Conservation (phyloP, 2,113 vertebrate genomes). For the Sinocyclocheilus maitianheensis region DNA sequence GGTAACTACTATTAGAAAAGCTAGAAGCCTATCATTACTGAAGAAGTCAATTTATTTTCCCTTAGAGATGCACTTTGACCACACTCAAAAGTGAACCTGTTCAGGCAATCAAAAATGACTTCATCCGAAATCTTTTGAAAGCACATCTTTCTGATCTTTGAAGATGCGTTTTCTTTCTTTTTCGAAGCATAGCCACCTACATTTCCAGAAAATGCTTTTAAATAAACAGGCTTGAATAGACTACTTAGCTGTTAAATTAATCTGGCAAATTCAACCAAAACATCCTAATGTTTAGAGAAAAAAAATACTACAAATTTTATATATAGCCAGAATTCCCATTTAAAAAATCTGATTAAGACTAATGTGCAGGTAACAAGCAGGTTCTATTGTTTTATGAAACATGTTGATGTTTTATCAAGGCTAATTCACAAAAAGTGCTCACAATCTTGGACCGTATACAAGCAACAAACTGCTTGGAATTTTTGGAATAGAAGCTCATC, state of each 20-base stretch:
- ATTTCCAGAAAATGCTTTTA: slow-evolving; percentile 24
- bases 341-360: background rate
- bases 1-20: slow-evolving; percentile 13
- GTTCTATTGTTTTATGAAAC: background rate
- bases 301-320: background rate
- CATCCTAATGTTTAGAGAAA: background rate
- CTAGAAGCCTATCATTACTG: background rate
- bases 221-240: slow-evolving; percentile 1
- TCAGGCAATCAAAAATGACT: slow-evolving; percentile 9
- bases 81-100: slow-evolving; percentile 15
- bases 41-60: slow-evolving; percentile 12
- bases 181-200: background rate
- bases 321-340: background rate
- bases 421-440: slow-evolving; percentile 2
- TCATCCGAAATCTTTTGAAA: slow-evolving; percentile 15
- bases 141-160: background rate
- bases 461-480: background rate
- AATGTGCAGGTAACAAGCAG: background rate
- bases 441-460: background rate
- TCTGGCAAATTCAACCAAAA: background rate
- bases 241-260: background rate
- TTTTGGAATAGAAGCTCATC: background rate
- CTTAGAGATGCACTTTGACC: background rate
- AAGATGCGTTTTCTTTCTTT: slow-evolving; percentile 15
- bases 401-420: background rate